Conservation (phyloP, 2,888 invertebrate genomes). For the Thereva nobilitata region DNA sequence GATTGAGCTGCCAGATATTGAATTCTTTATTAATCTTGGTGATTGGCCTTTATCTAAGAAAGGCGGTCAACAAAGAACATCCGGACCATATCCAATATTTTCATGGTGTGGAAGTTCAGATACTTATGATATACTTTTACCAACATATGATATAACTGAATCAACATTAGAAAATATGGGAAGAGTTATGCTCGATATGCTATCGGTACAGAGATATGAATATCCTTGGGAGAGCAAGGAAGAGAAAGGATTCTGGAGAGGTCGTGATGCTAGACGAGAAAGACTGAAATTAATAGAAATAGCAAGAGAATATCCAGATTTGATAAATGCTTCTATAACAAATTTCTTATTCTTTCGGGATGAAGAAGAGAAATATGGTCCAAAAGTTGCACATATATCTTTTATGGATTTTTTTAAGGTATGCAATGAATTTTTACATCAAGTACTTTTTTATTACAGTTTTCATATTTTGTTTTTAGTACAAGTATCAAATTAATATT, state of each 20-base stretch:
- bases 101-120: slow-evolving; percentile 95
- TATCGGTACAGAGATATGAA: slow-evolving; percentile 83
- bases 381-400: slow-evolving; percentile 79
- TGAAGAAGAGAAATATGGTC: slow-evolving; percentile 82
- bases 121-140: slow-evolving; percentile 86
- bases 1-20: slow-evolving; percentile 80
- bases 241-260: slow-evolving; percentile 85
- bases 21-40: slow-evolving; percentile 90
- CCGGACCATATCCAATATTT: slow-evolving; percentile 76
- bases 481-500: slow-evolving; percentile 90
- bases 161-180: slow-evolving; percentile 92
- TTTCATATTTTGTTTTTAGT: slow-evolving; percentile 62
- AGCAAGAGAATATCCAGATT: slow-evolving; percentile 71
- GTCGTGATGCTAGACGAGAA: slow-evolving; percentile 86
- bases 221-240: slow-evolving; percentile 74
- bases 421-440: slow-evolving; percentile 46
- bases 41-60: slow-evolving; percentile 88
- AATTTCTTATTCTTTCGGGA: slow-evolving; percentile 95
- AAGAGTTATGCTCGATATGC: slow-evolving; percentile 84
- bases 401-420: slow-evolving; percentile 95
- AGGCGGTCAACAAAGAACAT: slow-evolving; percentile 55
- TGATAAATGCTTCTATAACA: slow-evolving; percentile 90
- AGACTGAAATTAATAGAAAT: slow-evolving; percentile 81
- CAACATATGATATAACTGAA: slow-evolving; percentile 94
- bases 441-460: not conserved